Conservation (phyloP, 2,113 vertebrate species). For the Rafetus swinhoei region DNA sequence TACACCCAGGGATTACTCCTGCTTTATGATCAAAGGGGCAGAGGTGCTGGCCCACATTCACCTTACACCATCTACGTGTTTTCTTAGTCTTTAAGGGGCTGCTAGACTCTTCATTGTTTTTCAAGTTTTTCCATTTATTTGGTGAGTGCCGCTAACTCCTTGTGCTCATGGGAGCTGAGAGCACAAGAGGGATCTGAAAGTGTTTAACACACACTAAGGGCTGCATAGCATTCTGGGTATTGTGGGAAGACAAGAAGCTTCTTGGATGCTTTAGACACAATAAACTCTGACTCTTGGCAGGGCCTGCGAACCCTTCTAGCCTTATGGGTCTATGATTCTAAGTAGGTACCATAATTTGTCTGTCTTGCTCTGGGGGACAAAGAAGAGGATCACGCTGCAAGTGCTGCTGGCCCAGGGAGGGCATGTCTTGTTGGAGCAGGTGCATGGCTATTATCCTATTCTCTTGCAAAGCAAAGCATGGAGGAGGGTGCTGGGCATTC, state of each 20-base stretch:
- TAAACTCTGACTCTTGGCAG: background rate
- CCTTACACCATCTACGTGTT: background rate
- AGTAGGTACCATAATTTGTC: background rate
- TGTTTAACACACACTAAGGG: rapidly evolving
- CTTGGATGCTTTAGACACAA: background rate
- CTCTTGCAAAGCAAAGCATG: background rate
- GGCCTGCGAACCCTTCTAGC: background rate
- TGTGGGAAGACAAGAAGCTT: background rate
- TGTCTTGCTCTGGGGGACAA: background rate
- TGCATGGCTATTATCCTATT: background rate
- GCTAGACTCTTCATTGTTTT: no score
- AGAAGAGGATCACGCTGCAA: rapidly evolving
- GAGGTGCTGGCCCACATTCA: background rate
- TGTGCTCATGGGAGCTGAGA: background rate
- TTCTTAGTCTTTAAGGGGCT: no score
- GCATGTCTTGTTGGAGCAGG: rapidly evolving
- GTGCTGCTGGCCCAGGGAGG: rapidly evolving
- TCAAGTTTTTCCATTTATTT: no score
- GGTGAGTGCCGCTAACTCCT: background rate
- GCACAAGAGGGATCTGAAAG: background rate
- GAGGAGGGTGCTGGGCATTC: rapidly evolving
- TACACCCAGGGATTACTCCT: background rate
- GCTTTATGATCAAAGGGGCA: background rate
- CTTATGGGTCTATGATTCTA: background rate
- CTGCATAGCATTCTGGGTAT: rapidly evolving